A percentile compares a stretch with the other conserved stretches of the same genome.
These are phyloP conservation scores for Illadopsis cleaveri DNA, from an alignment of 2,113 vertebrate species.

Conservation along the genomic window DNA sequence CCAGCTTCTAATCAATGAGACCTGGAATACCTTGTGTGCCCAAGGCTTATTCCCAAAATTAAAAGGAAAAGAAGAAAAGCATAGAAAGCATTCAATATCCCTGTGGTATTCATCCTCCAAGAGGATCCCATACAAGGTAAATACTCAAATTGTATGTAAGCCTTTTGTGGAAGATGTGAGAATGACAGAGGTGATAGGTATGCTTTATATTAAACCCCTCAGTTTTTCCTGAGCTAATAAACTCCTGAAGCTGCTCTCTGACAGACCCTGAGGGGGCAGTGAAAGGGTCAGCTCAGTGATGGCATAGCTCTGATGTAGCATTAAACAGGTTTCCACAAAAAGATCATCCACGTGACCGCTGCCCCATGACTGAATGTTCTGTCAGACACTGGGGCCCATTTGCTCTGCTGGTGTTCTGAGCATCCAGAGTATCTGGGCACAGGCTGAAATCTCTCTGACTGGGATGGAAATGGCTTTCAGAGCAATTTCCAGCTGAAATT, in stretches of 20 bases:
- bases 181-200: neutral
- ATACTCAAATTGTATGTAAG: neutral
- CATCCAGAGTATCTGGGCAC: neutral
- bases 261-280: neutral
- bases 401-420: neutral
- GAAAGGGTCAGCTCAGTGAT: neutral
- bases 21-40: neutral
- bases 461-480: constrained; percentile 8
- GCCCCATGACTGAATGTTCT: neutral
- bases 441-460: neutral
- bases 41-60: neutral
- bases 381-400: neutral
- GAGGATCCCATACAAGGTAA: neutral
- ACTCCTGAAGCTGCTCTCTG: neutral
- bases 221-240: neutral
- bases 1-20: neutral
- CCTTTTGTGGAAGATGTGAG: neutral
- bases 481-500: constrained; percentile 43
- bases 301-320: neutral
- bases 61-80: neutral
- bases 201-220: neutral
- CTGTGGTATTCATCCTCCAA: neutral
- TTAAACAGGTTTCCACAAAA: neutral
- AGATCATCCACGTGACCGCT: neutral
- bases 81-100: neutral